Evolutionary conservation across 2,113 vertebrate species (phyloP).

Genomic region (Dipodomys stephensi): DNA sequence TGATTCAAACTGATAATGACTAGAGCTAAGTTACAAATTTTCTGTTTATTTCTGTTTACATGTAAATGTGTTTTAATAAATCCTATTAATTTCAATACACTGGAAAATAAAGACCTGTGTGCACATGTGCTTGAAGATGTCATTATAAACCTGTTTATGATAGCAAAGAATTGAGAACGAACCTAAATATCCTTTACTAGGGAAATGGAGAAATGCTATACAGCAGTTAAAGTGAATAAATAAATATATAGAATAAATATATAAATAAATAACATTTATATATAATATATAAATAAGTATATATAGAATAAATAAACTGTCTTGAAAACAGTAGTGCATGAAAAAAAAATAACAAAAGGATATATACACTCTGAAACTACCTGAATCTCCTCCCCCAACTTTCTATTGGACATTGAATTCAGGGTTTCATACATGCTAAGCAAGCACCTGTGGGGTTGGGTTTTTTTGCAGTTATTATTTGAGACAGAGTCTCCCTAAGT

Average conservation of each 20-base stretch:
- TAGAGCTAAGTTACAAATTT: constrained; percentile 84
- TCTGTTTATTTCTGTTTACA: constrained; percentile 81
- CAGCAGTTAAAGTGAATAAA: background rate
- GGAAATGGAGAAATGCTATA: constrained; percentile 15
- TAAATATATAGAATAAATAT: background rate
- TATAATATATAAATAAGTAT: background rate
- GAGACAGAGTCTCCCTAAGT: too few species aligned
- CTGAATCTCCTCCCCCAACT: too few species aligned
- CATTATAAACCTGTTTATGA: background rate
- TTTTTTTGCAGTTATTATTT: too few species aligned
- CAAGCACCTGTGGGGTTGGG: too few species aligned
- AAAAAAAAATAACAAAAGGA: background rate
- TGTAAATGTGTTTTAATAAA: constrained; percentile 85
- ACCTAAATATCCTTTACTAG: background rate
- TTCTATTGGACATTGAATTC: too few species aligned
- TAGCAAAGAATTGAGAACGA: constrained; percentile 28
- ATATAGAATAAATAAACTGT: background rate
- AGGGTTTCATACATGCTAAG: too few species aligned
- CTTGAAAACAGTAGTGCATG: background rate
- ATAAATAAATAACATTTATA: background rate
- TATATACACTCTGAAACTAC: too few species aligned
- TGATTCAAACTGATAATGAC: constrained; percentile 96
- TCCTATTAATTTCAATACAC: constrained; percentile 81
- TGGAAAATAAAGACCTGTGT: background rate
- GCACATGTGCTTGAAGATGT: background rate